Conservation (phyloP, 2,888 invertebrate genomes). For the Tuberolachnus salignus region DNA sequence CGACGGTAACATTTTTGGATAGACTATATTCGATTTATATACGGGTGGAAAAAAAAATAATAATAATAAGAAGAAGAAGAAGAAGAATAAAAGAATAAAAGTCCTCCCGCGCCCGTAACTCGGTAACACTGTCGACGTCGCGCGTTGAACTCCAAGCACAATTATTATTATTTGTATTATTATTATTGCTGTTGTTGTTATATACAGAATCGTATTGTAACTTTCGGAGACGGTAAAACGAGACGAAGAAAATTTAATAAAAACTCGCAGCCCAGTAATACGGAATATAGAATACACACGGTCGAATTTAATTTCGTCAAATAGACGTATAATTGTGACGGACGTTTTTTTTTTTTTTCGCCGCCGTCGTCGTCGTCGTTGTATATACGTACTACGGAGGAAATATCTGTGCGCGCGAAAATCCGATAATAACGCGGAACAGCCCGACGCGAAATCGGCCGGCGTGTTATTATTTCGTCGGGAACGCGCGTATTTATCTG, state of each 20-base stretch:
- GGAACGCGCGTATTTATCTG: not conserved
- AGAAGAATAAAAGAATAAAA: too few species aligned
- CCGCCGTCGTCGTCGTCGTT: not conserved
- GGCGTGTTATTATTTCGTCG: conserved; percentile 15
- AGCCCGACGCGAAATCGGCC: not conserved
- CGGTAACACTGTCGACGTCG: too few species aligned
- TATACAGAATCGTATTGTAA: not conserved
- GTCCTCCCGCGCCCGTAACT: too few species aligned
- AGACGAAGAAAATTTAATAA: conserved; percentile 37
- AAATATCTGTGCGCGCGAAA: not conserved
- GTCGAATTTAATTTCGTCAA: conserved; percentile 29
- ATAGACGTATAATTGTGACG: conserved; percentile 18
- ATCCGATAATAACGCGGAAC: conserved; percentile 20
- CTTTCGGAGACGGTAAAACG: not conserved
- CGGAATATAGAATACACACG: not conserved
- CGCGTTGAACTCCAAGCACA: too few species aligned
- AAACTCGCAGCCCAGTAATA: not conserved
- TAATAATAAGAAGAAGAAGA: too few species aligned
- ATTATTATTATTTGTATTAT: not conserved
- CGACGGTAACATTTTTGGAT: too few species aligned
- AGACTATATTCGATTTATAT: too few species aligned
- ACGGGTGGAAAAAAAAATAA: too few species aligned
- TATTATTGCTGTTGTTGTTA: too few species aligned
- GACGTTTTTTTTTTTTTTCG: conserved; percentile 7
- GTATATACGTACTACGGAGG: too few species aligned